These are phyloP conservation scores for Phycodurus eques DNA, from an alignment of 2,113 vertebrate genomes.

Conservation along the genomic window DNA sequence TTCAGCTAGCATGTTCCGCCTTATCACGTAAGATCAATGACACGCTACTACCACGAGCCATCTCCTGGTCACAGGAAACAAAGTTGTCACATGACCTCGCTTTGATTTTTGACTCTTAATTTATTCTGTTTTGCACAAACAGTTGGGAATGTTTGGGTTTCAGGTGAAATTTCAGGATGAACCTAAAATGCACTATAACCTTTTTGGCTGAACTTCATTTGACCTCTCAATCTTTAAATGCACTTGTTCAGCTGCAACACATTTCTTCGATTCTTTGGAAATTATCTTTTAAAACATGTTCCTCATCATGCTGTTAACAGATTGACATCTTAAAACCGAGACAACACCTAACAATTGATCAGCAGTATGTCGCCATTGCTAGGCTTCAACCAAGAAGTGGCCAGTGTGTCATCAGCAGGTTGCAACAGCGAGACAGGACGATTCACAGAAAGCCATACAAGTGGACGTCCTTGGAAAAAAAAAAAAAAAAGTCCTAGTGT, in stretches of 20 bases:
- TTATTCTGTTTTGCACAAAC: conserved; percentile 3
- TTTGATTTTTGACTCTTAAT: neutral
- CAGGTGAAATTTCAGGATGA: neutral
- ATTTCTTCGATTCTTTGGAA: neutral
- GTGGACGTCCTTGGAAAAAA: neutral
- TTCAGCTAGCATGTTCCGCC: neutral
- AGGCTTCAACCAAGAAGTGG: neutral
- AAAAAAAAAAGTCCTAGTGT: neutral
- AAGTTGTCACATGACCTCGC: neutral
- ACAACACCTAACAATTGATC: neutral
- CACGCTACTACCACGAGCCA: neutral
- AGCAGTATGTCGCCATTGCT: neutral
- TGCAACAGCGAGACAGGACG: neutral
- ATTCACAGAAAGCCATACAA: neutral
- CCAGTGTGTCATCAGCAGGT: neutral
- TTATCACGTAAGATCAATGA: neutral
- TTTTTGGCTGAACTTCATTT: no score
- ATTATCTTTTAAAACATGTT: no score
- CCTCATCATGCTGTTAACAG: no score
- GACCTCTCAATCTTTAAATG: neutral
- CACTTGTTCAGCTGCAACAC: neutral
- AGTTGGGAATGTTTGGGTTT: neutral
- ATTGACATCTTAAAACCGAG: neutral
- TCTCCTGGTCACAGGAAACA: neutral
- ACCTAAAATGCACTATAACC: neutral